Evolutionary conservation across 2,888 invertebrate species (phyloP).

Genomic region (Chaetoderma sp.): DNA sequence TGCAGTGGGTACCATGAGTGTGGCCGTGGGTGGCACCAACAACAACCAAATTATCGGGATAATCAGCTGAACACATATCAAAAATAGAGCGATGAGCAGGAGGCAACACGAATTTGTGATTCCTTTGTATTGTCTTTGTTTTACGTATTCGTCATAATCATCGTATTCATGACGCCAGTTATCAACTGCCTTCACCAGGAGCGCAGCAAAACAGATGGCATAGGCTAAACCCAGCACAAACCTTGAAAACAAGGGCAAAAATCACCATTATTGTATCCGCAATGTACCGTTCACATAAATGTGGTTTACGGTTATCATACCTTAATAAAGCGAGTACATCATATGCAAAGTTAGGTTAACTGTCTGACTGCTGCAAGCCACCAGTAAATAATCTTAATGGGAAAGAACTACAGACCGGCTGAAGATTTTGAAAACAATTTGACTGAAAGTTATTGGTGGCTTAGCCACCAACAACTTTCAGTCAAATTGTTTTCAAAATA

Average conservation of each 20-base stretch:
- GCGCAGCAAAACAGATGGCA: constrained; percentile 68
- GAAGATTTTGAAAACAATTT: no score
- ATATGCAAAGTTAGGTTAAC: no score
- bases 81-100: constrained; percentile 58
- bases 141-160: constrained; percentile 42
- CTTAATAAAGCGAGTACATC: no score
- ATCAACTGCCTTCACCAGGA: constrained; percentile 70
- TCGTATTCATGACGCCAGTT: constrained; percentile 64
- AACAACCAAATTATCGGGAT: constrained; percentile 70
- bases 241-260: constrained; percentile 36
- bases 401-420: no score
- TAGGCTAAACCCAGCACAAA: constrained; percentile 70
- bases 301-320: no score
- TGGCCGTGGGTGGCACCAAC: constrained; percentile 64
- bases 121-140: constrained; percentile 45
- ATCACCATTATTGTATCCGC: no score
- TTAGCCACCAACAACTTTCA: no score
- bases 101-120: constrained; percentile 63
- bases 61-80: constrained; percentile 52
- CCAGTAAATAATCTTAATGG: no score
- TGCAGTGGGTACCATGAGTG: constrained; percentile 35
- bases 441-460: no score
- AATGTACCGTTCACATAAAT: no score
- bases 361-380: no score
- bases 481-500: no score